Percentiles rank a stretch among this genome's conserved stretches.
Conservation (phyloP, 2,888 invertebrate genomes). For the Dasypolia templi region DNA sequence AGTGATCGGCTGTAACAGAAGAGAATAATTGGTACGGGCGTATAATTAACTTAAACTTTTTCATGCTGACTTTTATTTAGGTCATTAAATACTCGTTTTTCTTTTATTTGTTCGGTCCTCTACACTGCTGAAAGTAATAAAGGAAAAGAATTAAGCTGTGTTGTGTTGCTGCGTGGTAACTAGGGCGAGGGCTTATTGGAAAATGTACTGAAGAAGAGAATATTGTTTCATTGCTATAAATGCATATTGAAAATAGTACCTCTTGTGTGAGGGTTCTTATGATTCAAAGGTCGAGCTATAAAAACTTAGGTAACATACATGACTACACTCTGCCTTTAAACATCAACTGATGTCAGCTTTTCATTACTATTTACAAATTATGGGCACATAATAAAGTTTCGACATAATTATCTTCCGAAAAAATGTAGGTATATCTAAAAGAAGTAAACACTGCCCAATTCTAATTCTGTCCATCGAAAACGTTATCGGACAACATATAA, state of each 20-base stretch:
- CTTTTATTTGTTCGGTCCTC: slow-evolving; percentile 46
- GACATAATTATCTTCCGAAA: neutral
- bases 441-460: neutral
- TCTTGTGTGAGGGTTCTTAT: no score
- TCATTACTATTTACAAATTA: neutral
- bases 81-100: slow-evolving; percentile 52
- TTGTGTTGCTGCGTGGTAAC: slow-evolving; percentile 20
- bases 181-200: slow-evolving; percentile 22
- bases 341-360: neutral
- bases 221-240: neutral
- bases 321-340: neutral
- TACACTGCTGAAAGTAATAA: slow-evolving; percentile 49
- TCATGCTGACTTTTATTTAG: slow-evolving; percentile 59
- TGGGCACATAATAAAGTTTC: neutral
- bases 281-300: no score
- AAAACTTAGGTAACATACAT: no score
- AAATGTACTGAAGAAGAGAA: neutral
- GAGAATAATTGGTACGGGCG: slow-evolving; percentile 52
- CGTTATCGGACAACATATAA: slow-evolving; percentile 13
- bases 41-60: slow-evolving; percentile 61
- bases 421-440: neutral
- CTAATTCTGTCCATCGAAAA: neutral
- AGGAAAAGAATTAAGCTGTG: slow-evolving; percentile 36
- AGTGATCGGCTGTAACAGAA: slow-evolving; percentile 49
- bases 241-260: neutral